These are phyloP conservation scores for Bubalus kerabau DNA, from an alignment of 2,113 vertebrate genomes.

Conservation along the genomic window DNA sequence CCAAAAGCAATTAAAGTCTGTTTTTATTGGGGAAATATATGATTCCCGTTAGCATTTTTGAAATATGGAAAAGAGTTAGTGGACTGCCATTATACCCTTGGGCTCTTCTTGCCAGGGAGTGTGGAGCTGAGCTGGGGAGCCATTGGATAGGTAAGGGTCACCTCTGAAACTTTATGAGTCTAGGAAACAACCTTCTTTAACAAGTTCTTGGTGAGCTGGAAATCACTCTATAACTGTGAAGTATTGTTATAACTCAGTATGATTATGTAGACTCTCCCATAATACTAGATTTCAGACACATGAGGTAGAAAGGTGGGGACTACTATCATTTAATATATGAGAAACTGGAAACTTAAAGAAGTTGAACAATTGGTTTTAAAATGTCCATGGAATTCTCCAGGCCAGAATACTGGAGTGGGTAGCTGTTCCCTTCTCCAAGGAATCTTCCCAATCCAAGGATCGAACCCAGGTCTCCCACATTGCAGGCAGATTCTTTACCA, in stretches of 20 bases:
- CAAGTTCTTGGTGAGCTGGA: background rate
- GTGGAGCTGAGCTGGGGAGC: background rate
- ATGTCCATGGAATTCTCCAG: background rate
- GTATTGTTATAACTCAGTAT: background rate
- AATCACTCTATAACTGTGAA: background rate
- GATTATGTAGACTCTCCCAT: background rate
- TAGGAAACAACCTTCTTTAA: background rate
- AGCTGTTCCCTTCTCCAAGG: background rate
- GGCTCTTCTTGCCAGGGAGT: background rate
- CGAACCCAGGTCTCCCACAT: background rate
- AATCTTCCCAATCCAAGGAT: background rate
- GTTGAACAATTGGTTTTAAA: background rate
- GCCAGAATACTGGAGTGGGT: background rate
- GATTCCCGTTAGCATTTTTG: slow-evolving; percentile 56
- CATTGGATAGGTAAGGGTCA: background rate
- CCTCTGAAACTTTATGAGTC: background rate
- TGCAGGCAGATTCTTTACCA: background rate
- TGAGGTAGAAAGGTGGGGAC: background rate
- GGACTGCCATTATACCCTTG: background rate
- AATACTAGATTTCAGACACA: background rate
- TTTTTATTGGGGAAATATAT: slow-evolving; percentile 57
- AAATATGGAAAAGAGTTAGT: slow-evolving; percentile 54
- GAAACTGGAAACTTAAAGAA: background rate
- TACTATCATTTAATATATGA: background rate
- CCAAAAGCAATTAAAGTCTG: slow-evolving; percentile 59